phyloP scores from a whole-genome alignment of 1,140 invertebrate genomes.

The Mamestra configurata region DNA sequence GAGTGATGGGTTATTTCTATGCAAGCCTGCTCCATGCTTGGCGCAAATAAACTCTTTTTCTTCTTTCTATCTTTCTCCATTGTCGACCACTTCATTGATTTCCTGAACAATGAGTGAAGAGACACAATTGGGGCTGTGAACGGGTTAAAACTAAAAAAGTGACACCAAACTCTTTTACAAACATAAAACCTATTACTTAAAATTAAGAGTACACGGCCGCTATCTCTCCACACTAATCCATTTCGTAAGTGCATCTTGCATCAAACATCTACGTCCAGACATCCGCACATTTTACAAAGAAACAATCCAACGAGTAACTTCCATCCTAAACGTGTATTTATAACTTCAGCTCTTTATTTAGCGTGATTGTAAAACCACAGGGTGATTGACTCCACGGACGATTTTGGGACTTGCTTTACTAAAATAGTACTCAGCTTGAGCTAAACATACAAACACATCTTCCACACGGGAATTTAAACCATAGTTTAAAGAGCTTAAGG shows the following conservation, averaged over 20 bases:
- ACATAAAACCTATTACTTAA: neutral
- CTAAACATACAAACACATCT: slow-evolving; percentile 24
- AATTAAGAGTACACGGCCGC: neutral
- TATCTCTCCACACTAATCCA: neutral
- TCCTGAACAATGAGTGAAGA: too few relatives aligned
- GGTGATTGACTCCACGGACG: slow-evolving; percentile 57
- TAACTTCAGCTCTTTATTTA: slow-evolving; percentile 24
- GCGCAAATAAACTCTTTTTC: too few relatives aligned
- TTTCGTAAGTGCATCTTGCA: slow-evolving; percentile 14
- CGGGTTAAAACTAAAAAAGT: too few relatives aligned
- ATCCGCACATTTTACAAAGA: slow-evolving; percentile 3
- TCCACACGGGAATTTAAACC: neutral
- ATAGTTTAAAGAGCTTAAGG: neutral
- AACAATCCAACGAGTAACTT: slow-evolving; percentile 20
- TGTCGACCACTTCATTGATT: too few relatives aligned
- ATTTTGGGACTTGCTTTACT: slow-evolving; percentile 54
- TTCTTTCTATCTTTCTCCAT: too few relatives aligned
- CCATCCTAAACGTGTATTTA: slow-evolving; percentile 21
- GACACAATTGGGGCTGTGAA: too few relatives aligned
- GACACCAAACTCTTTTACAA: too few relatives aligned
- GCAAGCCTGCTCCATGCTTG: too few relatives aligned
- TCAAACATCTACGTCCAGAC: slow-evolving; percentile 2
- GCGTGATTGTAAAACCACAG: slow-evolving; percentile 47
- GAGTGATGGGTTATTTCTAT: too few relatives aligned
- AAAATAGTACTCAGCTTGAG: slow-evolving; percentile 51